Evolutionary conservation across 2,113 vertebrate species (phyloP).

Genomic region (Petroica traversi): DNA sequence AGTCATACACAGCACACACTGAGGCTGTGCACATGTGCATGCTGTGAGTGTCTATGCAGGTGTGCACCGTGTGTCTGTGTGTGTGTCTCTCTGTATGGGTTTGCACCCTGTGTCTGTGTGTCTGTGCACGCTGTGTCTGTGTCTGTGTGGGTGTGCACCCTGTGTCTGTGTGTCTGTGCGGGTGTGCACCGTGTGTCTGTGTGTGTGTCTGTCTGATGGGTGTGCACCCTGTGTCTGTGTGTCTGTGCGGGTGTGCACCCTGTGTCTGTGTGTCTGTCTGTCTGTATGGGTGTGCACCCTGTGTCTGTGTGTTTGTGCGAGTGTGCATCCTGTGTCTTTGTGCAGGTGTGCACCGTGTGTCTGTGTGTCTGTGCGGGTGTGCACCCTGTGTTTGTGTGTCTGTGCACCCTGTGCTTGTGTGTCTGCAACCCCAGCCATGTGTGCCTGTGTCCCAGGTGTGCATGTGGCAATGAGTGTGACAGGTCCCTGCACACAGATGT

Average conservation of each 20-base stretch:
- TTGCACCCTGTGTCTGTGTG: neutral
- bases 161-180: no score
- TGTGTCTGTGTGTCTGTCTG: neutral
- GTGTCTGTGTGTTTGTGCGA: neutral
- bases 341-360: neutral
- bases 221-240: neutral
- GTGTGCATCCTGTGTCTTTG: neutral
- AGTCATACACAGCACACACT: neutral
- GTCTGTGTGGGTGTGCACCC: neutral
- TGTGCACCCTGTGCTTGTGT: neutral
- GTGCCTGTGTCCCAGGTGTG: fast-evolving
- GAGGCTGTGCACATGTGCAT: fast-evolving
- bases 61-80: neutral
- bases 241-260: no score
- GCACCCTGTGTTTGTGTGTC: neutral
- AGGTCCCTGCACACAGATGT: no score
- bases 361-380: no score
- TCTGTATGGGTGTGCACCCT: neutral
- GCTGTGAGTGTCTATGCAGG: neutral
- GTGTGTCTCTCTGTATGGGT: neutral
- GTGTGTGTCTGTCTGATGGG: neutral
- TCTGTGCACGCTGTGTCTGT: neutral
- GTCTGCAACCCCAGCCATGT: fast-evolving
- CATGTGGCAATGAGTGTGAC: neutral
- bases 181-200: neutral